Conservation (phyloP, 2,797 vertebrate genomes). For the Crocidura indochinensis region DNA sequence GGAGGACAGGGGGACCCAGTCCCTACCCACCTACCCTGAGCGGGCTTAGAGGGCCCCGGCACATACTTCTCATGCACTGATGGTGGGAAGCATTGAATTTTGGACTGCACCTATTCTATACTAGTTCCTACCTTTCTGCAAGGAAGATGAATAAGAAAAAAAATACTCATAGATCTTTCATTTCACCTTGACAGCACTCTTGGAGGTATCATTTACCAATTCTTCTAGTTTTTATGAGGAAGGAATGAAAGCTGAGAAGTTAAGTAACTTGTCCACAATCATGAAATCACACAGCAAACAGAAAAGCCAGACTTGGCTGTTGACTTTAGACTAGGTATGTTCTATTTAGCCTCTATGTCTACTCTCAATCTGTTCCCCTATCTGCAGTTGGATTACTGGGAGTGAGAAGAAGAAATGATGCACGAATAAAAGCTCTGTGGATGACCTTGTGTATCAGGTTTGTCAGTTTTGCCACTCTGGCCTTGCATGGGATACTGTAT, state of each 20-base stretch:
- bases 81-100: too few species aligned
- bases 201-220: conserved; percentile 40
- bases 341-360: background rate
- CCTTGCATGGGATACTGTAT: too few species aligned
- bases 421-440: too few species aligned
- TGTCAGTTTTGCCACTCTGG: too few species aligned
- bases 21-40: too few species aligned
- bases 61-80: too few species aligned
- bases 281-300: background rate
- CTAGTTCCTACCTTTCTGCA: too few species aligned
- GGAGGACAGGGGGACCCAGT: too few species aligned
- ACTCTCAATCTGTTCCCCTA: conserved; percentile 8
- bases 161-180: background rate
- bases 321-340: background rate
- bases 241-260: conserved; percentile 34
- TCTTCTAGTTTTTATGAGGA: conserved; percentile 19
- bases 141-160: background rate
- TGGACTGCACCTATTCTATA: too few species aligned
- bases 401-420: too few species aligned
- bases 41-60: too few species aligned
- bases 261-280: conserved; percentile 44
- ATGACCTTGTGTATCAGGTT: too few species aligned
- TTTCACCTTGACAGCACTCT: background rate
- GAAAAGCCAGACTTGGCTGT: background rate
- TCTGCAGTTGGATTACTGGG: background rate